Evolutionary conservation across 2,113 vertebrate species (phyloP).

Genomic region (Antennarius striatus): DNA sequence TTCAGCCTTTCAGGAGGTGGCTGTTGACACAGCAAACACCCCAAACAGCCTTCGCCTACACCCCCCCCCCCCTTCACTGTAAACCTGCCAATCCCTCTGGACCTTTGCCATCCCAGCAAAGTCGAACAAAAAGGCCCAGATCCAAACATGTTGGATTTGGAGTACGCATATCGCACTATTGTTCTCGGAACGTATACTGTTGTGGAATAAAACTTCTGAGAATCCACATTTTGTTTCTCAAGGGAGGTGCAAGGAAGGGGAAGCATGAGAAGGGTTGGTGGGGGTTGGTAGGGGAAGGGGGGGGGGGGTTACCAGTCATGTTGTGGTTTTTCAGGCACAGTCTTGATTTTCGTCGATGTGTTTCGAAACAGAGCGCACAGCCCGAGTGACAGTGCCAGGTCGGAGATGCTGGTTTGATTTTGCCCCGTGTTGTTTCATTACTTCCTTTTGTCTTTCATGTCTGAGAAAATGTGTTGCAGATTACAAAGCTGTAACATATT

Average conservation of each 20-base stretch:
- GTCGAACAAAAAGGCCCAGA: constrained; percentile 60
- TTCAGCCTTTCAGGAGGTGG: constrained; percentile 58
- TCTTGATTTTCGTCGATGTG: constrained; percentile 61
- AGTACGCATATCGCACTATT: constrained; percentile 68
- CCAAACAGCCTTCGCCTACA: constrained; percentile 15
- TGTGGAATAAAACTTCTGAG: constrained; percentile 55
- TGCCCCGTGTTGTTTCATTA: constrained; percentile 36
- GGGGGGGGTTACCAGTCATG: constrained; percentile 43
- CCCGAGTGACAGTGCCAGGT: constrained; percentile 43
- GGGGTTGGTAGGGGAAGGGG: background rate
- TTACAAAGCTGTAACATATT: constrained; percentile 54
- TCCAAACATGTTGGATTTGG: constrained; percentile 59
- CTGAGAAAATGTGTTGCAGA: constrained; percentile 59
- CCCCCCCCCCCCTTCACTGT: constrained; percentile 30
- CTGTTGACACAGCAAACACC: constrained; percentile 59
- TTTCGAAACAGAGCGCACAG: constrained; percentile 55
- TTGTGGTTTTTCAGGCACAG: constrained; percentile 61
- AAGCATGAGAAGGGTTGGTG: too few relatives aligned
- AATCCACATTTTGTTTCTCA: constrained; percentile 61
- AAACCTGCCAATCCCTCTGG: constrained; percentile 54
- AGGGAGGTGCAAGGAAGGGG: constrained; percentile 10
- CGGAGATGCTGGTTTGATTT: constrained; percentile 37
- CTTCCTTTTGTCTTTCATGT: constrained; percentile 54
- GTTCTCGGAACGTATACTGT: constrained; percentile 46
- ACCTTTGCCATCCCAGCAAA: constrained; percentile 44